Evolutionary conservation across 1,140 invertebrate genomes (phyloP), one percentile per base, ranked within the genome.

Genomic region (Drosophila santomea): DNA sequence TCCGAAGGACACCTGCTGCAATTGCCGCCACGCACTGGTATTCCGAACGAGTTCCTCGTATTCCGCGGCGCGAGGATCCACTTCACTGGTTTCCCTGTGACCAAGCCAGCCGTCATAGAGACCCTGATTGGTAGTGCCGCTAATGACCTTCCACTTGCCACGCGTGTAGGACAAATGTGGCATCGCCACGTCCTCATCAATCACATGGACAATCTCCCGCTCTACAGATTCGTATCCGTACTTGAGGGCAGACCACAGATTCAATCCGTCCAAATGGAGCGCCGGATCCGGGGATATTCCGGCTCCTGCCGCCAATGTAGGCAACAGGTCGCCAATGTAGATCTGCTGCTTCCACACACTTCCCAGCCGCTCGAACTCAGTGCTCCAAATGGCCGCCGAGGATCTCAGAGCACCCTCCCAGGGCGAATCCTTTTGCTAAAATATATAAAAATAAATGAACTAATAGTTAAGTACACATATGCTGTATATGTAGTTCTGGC

Each of bases 321-420:
- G 97, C 38, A 98, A 81, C 95, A 97, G 97, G 91, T 98, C 98
- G 14, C 94, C 93, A 11, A 98, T 95, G 72, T 97, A 96, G 92
- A 98, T 95, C 64, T 97, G 93, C 56, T 97, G 94, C 78, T 95
- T 94, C 68, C 95, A 96, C 3, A 97, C 94, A 83, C 95, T 93
- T 80, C 94, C 93, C 6, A 93, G 89, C 25, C 91, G 90, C 91
- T 94, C 80, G 74, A 93, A 94, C 80, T 93, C 88, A 1, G 95
- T 95, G 91, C 95, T 96, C 96, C 97, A 97, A 66, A 98, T 93
- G 17, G 97, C 95, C 0, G 96, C 96, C 1, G 95, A 94, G 1
- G 95, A 96, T 74, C 97, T 93, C 2, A 96, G 94, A 4, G 95
- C 97, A n/a, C 97, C 97, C 93, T 98, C 97, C 95, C 96, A 98